Percentiles rank a stretch among this genome's conserved stretches.
Evolutionary conservation across 2,888 invertebrate genomes (phyloP).

Genomic region (Temnothorax unifasciatus): DNA sequence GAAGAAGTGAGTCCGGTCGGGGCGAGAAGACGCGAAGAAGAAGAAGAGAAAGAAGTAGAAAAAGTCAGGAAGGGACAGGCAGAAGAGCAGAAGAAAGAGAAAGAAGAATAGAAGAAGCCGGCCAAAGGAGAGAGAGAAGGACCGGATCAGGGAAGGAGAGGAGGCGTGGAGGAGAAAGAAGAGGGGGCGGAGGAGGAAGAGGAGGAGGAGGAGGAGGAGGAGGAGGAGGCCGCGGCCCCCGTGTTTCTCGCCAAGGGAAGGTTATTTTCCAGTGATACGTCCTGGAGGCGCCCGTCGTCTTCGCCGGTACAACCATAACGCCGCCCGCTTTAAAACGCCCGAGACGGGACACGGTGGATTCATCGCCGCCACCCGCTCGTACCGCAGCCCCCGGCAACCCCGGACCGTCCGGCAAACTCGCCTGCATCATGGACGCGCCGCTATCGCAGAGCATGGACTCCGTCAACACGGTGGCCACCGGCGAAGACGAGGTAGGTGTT

Average conservation of each 20-base stretch:
- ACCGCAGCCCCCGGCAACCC: slow-evolving; percentile 85
- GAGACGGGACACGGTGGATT: slow-evolving; percentile 86
- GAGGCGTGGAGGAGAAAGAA: slow-evolving; percentile 85
- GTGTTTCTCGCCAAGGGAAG: slow-evolving; percentile 66
- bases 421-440: slow-evolving; percentile 90
- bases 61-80: slow-evolving; percentile 17
- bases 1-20: slow-evolving; percentile 60
- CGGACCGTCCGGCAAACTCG: slow-evolving; percentile 83
- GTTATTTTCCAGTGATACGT: slow-evolving; percentile 78
- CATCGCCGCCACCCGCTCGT: slow-evolving; percentile 85
- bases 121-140: slow-evolving; percentile 31
- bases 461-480: slow-evolving; percentile 95
- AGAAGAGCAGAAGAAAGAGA: slow-evolving; percentile 35
- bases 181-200: slow-evolving; percentile 30
- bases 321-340: slow-evolving; percentile 86
- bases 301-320: slow-evolving; percentile 86
- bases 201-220: slow-evolving; percentile 72
- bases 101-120: slow-evolving; percentile 55
- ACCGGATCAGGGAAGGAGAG: slow-evolving; percentile 57
- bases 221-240: slow-evolving; percentile 73
- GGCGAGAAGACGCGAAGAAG: slow-evolving; percentile 31
- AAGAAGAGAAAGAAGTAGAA: slow-evolving; percentile 54
- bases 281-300: slow-evolving; percentile 86
- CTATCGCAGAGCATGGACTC: slow-evolving; percentile 99
- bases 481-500: slow-evolving; percentile 97